Evolutionary conservation across 1,140 invertebrate species (phyloP).

Genomic region (Heliconius melpomene): DNA sequence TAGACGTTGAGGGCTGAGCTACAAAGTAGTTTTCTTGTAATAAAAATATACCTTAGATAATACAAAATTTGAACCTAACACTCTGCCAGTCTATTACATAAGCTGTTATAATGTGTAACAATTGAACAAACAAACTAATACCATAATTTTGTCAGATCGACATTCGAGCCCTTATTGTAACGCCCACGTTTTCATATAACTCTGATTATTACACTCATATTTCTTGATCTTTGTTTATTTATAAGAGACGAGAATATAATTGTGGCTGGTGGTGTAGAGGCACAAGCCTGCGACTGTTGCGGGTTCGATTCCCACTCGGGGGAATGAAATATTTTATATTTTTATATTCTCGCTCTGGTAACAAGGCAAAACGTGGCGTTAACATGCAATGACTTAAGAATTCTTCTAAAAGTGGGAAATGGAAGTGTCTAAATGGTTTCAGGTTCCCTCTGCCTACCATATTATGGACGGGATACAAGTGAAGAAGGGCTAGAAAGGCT

Average conservation of each 20-base stretch:
- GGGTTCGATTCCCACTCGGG: no score
- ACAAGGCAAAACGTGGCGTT: background rate
- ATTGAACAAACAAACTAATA: background rate
- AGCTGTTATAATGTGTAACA: background rate
- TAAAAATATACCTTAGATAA: no score
- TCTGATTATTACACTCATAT: background rate
- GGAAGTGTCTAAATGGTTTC: no score
- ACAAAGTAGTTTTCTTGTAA: no score
- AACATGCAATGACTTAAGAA: no score
- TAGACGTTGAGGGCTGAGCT: no score
- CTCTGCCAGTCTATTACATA: background rate
- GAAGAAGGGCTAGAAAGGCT: no score
- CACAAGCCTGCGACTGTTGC: background rate
- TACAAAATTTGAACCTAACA: background rate
- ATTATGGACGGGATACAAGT: no score
- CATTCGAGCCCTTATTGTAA: background rate
- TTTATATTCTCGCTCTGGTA: background rate
- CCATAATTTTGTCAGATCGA: constrained; percentile 5
- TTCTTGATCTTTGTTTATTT: background rate
- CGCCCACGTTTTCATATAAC: background rate
- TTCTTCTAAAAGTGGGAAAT: no score
- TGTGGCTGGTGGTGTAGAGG: background rate
- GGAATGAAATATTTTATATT: no score
- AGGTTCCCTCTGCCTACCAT: no score
- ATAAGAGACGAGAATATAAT: background rate